Base-by-base conservation (phyloP, 2,888 invertebrate species). In the Neuroscelio doddi region DNA sequence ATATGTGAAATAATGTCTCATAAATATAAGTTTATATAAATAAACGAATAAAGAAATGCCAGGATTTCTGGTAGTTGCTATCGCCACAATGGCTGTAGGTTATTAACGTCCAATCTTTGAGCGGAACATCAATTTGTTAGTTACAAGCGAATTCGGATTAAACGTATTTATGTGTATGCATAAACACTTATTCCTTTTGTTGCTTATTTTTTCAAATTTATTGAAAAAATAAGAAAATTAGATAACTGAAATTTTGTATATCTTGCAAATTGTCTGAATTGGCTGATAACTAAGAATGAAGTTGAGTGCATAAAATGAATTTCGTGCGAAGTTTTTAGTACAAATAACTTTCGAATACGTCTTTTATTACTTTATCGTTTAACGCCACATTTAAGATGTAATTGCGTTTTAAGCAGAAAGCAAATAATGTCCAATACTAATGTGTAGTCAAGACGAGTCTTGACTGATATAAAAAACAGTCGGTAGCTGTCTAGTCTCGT, bases 401-500 rank as follows among this genome's bases (percentile, higher is more conserved):
- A 46, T 47, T 49, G 12, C 34, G 44, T 38, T 51, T 47, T 15
- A 15, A 47, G 36, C 47, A 34, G 53, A 57, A 65, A 51, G 69
- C 57, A 64, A 49, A 61, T 62, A 67, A 68, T 72, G 53, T 62
- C 47, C 67, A 72, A 64, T 71, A 66, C 71, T 67, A 72, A 63
- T 44, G 32, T 34, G 59, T 68, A 56, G 59, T 68, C 64, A 65
- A 62, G 61, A 45, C 56, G 61, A 75, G 67, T 74, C 50, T 71
- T 70, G 69, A 70, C 70, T 69, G 64, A 53, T 70, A 70, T 39
- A 39, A 39, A n/a, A 75, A 68, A 74, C 70, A 77, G 75, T 79
- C 74, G 75, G 72, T 80, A 80, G 79, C 77, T 78, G 73, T 82
- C 81, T 82, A 80, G 80, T 82, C 80, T 77, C 71, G 74, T 77